These are phyloP conservation scores for Hippocampus guttulatus DNA, from an alignment of 2,113 vertebrate genomes.

Conservation along the genomic window DNA sequence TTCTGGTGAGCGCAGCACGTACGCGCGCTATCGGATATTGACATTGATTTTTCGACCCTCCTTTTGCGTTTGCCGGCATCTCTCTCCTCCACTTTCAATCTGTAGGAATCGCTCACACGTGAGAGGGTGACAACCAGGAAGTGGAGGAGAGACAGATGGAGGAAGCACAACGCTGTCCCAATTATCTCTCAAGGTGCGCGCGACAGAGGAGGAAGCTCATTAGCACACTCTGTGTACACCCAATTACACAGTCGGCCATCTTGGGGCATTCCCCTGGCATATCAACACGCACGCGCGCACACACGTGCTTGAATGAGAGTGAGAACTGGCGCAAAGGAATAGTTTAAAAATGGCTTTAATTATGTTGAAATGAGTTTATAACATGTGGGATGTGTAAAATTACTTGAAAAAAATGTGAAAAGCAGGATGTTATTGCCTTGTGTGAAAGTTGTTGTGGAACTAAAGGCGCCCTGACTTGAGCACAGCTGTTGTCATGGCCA, in stretches of 20 bases:
- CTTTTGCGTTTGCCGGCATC: background rate
- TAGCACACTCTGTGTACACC: constrained; percentile 74
- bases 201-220: constrained; percentile 76
- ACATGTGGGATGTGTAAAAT: too few species aligned
- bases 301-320: constrained; percentile 2
- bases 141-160: constrained; percentile 50
- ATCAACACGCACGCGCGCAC: constrained; percentile 17
- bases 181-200: constrained; percentile 75
- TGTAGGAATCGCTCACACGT: constrained; percentile 9
- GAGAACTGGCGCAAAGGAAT: too few species aligned
- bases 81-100: background rate
- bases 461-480: background rate
- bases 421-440: too few species aligned
- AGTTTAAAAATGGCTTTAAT: too few species aligned
- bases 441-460: too few species aligned
- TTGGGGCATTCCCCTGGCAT: constrained; percentile 67
- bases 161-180: constrained; percentile 37
- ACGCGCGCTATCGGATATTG: background rate
- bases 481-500: too few species aligned
- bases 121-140: constrained; percentile 21
- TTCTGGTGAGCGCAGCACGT: background rate
- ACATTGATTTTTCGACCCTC: background rate
- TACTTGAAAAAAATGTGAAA: too few species aligned
- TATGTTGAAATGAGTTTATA: too few species aligned
- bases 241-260: constrained; percentile 71